Evolutionary conservation across 2,113 vertebrate species (phyloP).

Genomic region (Dasyurus viverrinus): DNA sequence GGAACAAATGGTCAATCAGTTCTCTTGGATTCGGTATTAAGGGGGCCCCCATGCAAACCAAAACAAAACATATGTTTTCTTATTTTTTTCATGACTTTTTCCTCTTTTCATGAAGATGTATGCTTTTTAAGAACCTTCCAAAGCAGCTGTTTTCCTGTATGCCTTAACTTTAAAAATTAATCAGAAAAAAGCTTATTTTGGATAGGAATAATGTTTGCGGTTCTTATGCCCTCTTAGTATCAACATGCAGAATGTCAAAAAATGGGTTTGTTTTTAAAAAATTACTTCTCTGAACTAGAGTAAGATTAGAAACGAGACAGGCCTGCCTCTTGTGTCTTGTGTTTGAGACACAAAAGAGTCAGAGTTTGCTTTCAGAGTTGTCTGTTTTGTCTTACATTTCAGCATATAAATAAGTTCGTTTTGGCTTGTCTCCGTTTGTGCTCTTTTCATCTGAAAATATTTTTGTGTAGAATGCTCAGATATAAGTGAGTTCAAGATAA

Average conservation of each 20-base stretch:
- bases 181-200: neutral
- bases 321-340: neutral
- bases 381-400: neutral
- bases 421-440: conserved; percentile 14
- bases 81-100: neutral
- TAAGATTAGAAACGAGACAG: neutral
- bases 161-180: neutral
- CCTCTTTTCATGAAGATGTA: neutral
- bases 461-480: conserved; percentile 24
- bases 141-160: neutral
- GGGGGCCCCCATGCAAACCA: neutral
- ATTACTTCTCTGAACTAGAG: neutral
- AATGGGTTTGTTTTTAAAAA: neutral
- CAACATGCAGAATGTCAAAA: neutral
- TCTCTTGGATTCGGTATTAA: neutral
- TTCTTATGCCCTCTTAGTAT: neutral
- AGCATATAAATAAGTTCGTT: neutral
- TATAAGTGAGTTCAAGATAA: neutral
- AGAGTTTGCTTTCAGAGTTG: neutral
- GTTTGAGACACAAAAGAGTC: neutral
- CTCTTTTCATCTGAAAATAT: conserved; percentile 25
- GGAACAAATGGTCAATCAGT: neutral
- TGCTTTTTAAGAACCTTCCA: neutral
- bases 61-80: neutral
- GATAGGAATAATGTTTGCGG: neutral